Base-by-base conservation (phyloP, 2,113 vertebrate genomes). In the Eolophus roseicapilla region DNA sequence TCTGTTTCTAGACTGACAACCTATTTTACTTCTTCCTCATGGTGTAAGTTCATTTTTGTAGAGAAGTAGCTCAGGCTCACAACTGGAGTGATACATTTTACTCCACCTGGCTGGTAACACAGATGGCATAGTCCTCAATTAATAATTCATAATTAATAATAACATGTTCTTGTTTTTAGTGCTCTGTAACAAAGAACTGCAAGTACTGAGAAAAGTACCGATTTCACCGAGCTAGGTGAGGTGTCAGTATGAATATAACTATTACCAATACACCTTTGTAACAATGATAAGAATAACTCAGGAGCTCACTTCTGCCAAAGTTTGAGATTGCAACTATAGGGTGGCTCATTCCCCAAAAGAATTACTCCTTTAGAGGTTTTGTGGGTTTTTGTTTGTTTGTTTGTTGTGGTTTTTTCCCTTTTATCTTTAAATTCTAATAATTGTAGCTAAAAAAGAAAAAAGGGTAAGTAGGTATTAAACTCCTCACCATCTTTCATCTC, bases 121-220 rank as follows among this genome's bases (percentile, higher is more conserved):
- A 73, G 64, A 18, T 4, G 5, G 59, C 63, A 59, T 5, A 76
- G 17, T 20, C 46, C 47, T 80, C 31, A 29, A 55, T 39, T 43
- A 78, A 52, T 65, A 70, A 74, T 20, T 16, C 4, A 4, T 64
- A 50, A 82, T 82, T 82, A 92, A 76, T 63, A 64, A 55, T 41
- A 57, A 79, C 9, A 4, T 17, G 8, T 57, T 82, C 70, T 73
- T 16, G 29, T 53, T 85, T 94, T 70, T 46, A 74, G n/a, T 87
- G 53, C 43, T 41, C 63, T 86, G 41, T 79, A 85, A 41, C 33
- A 84, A 90, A 76, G 65, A 62, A 77, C 71, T 82, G 55, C n/a
- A 63, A 70, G 33, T 46, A 24, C 28, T 4, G 44, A 84, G 67
- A 73, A 82, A 91, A 87, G 52, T 82, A 65, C 8, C 0, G 1